phyloP scores from a whole-genome alignment of 35 echinoderm and acorn worm genomes.

The Apostichopus parvimensis region DNA sequence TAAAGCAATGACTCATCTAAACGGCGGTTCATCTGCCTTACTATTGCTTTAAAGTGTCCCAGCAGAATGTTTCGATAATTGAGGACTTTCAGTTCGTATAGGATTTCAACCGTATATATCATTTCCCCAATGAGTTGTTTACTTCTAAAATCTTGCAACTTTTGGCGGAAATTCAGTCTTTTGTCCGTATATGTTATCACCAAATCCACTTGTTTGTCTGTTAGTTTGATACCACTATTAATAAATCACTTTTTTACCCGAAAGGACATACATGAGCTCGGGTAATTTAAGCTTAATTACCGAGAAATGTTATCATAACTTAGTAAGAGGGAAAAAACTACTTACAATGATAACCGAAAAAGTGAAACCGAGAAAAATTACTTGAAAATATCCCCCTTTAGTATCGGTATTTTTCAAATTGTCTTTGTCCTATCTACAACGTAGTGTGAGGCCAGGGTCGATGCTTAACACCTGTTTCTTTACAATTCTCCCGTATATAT shows the following conservation, averaged over 20 bases:
- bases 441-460: constrained; percentile 43
- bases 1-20: no score
- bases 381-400: constrained; percentile 33
- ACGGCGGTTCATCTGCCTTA: no score
- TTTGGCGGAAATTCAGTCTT: not conserved
- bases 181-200: not conserved
- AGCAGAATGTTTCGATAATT: no score
- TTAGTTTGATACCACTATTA: not conserved
- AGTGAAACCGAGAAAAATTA: constrained; percentile 49
- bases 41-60: no score
- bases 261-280: not conserved
- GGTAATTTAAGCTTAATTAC: constrained; percentile 46
- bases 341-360: not conserved
- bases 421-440: constrained; percentile 29
- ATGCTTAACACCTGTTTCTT: constrained; percentile 55
- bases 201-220: constrained; percentile 26
- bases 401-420: constrained; percentile 54
- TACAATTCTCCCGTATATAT: not conserved
- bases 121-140: no score
- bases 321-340: not conserved
- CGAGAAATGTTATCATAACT: constrained; percentile 18
- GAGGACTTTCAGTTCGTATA: no score
- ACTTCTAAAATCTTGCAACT: not conserved
- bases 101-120: no score
- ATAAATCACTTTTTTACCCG: constrained; percentile 36